These are phyloP conservation scores for Lemur catta DNA, from an alignment of 2,797 vertebrate genomes.

Conservation along the genomic window DNA sequence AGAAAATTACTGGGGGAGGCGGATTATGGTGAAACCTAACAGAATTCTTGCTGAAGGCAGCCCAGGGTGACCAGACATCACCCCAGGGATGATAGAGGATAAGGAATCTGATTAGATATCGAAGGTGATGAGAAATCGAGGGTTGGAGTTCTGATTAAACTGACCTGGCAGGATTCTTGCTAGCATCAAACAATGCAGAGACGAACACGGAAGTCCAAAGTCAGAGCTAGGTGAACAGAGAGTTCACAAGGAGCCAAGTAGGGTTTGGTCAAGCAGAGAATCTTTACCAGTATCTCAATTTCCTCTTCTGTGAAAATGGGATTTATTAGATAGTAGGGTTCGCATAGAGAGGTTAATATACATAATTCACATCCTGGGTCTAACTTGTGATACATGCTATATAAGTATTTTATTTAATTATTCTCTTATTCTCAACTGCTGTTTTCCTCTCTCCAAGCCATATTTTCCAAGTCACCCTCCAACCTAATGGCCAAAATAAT, in stretches of 20 bases:
- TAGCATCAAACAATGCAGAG: neutral
- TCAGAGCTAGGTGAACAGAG: neutral
- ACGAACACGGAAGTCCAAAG: neutral
- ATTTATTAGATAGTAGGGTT: neutral
- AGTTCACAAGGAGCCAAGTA: neutral
- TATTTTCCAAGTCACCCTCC: neutral
- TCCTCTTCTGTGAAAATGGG: neutral
- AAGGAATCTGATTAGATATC: neutral
- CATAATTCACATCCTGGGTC: neutral
- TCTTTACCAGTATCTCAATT: neutral
- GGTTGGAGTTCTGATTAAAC: neutral
- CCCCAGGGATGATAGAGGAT: fast-evolving
- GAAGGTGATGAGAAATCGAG: fast-evolving
- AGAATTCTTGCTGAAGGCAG: neutral
- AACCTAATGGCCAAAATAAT: neutral
- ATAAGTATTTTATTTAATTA: neutral
- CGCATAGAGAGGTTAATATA: neutral
- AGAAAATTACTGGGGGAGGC: neutral
- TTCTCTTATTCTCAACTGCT: neutral
- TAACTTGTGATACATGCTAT: neutral
- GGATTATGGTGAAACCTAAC: neutral
- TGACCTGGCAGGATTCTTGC: neutral
- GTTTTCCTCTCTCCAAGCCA: neutral
- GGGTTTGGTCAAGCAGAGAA: neutral
- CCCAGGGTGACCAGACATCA: neutral